These are phyloP conservation scores for Pentalonia nigronervosa DNA, from an alignment of 1,140 invertebrate genomes.

Conservation along the genomic window DNA sequence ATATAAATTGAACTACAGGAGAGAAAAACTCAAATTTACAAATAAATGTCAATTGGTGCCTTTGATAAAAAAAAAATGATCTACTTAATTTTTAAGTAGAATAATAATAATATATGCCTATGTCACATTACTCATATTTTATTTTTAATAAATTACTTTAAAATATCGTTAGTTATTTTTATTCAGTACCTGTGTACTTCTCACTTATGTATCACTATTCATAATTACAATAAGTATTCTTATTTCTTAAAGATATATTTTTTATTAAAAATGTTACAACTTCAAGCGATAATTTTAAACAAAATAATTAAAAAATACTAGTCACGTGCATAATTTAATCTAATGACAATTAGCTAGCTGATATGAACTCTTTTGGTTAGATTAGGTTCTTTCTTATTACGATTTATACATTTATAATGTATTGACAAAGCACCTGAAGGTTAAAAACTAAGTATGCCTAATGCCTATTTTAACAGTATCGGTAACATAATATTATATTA, in stretches of 20 bases:
- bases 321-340: neutral
- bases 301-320: neutral
- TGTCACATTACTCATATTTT: neutral
- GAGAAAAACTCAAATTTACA: no score
- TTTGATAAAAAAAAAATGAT: no score
- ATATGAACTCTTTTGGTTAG: neutral
- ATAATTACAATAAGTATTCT: neutral
- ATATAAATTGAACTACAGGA: no score
- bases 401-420: neutral
- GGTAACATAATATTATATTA: neutral
- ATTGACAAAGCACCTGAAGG: neutral
- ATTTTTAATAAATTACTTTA: neutral
- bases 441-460: neutral
- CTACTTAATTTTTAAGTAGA: neutral
- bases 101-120: neutral
- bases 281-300: neutral
- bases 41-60: no score
- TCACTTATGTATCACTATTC: neutral
- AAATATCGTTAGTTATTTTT: neutral
- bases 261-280: neutral
- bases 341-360: neutral
- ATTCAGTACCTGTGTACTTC: neutral
- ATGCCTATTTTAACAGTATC: neutral
- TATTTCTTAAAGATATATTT: neutral
- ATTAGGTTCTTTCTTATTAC: neutral